Evolutionary conservation across 2,888 invertebrate genomes (phyloP).

Genomic region (Resseliella maxima): DNA sequence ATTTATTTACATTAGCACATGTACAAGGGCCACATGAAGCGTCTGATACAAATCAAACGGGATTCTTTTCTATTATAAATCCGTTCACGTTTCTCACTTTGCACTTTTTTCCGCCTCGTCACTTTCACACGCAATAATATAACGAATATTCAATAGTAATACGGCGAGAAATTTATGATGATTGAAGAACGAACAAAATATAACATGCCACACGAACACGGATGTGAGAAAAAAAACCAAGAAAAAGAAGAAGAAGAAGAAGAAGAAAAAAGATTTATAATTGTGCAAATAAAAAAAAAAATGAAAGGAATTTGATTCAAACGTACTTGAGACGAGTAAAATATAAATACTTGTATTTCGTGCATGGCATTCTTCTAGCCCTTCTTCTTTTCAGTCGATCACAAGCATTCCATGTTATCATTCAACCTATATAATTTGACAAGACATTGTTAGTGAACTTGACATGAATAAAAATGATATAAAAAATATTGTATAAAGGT

Average conservation of each 20-base stretch:
- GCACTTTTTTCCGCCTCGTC: neutral
- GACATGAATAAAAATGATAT: constrained; percentile 3
- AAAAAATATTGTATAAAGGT: neutral
- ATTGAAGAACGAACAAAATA: constrained; percentile 36
- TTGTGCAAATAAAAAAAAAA: neutral
- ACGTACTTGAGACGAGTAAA: neutral
- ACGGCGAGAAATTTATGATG: constrained; percentile 23
- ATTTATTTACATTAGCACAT: neutral
- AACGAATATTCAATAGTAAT: neutral
- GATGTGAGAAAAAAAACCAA: neutral
- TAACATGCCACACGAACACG: neutral
- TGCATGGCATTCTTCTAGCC: neutral
- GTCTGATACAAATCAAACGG: neutral
- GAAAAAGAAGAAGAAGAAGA: neutral
- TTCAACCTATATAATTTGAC: neutral
- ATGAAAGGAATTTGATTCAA: neutral
- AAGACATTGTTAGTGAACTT: neutral
- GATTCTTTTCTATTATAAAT: neutral
- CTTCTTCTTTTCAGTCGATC: neutral
- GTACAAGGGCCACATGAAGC: neutral
- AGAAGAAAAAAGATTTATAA: neutral
- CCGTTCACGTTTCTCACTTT: constrained; percentile 25
- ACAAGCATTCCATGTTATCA: neutral
- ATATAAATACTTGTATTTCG: neutral
- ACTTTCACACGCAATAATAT: neutral